phyloP scores from a whole-genome alignment of 2,888 invertebrate genomes.

The Orgyia antiqua region DNA sequence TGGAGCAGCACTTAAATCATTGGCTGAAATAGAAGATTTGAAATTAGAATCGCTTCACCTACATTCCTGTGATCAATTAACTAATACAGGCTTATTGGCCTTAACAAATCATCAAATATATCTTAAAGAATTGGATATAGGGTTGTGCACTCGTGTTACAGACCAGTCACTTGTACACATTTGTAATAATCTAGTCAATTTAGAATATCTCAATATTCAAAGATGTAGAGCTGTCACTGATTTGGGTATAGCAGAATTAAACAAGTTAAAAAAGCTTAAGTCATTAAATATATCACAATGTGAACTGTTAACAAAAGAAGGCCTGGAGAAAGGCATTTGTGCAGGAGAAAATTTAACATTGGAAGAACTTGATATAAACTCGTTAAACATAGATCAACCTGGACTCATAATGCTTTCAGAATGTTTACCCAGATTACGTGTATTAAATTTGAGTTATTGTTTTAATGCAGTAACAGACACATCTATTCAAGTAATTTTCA shows the following conservation, averaged over 20 bases:
- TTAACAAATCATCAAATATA: conserved; percentile 75
- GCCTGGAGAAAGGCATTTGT: conserved; percentile 80
- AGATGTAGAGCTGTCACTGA: conserved; percentile 82
- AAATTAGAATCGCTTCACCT: conserved; percentile 72
- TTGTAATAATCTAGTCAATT: conserved; percentile 73
- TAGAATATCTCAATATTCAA: conserved; percentile 80
- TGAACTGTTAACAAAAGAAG: conserved; percentile 79
- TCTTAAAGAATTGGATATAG: conserved; percentile 79
- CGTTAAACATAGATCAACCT: conserved; percentile 80
- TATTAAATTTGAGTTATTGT: conserved; percentile 82
- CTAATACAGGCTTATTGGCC: conserved; percentile 74
- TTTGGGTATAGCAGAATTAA: conserved; percentile 73
- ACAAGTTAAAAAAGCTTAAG: conserved; percentile 73
- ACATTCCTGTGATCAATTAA: conserved; percentile 80
- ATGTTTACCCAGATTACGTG: conserved; percentile 74
- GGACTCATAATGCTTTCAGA: conserved; percentile 79
- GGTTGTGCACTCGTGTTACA: conserved; percentile 81
- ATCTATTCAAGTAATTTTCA: conserved; percentile 82
- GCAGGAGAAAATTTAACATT: conserved; percentile 61
- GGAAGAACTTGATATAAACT: conserved; percentile 75
- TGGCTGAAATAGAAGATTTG: conserved; percentile 74
- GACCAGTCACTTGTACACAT: conserved; percentile 80
- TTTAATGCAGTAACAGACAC: conserved; percentile 84
- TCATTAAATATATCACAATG: conserved; percentile 83
- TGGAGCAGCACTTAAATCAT: conserved; percentile 75